Evolutionary conservation across 2,113 vertebrate species (phyloP).

Genomic region (Clarias batrachus): DNA sequence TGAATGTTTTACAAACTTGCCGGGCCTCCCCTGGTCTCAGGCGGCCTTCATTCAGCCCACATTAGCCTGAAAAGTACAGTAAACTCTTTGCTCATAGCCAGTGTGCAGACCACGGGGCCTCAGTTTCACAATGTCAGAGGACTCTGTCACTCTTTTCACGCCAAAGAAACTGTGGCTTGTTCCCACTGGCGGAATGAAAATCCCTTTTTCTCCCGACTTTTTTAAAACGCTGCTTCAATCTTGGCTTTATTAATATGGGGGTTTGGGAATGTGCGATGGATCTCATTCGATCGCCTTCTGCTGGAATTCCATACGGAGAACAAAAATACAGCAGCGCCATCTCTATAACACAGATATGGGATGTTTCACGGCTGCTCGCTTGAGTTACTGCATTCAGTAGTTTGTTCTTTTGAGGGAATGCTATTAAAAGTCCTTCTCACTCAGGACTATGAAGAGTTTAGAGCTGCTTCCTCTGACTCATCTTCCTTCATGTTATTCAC

Average conservation of each 20-base stretch:
- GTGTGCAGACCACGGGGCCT: constrained; percentile 1
- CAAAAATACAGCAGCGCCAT: background rate
- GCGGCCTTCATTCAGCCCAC: constrained; percentile 20
- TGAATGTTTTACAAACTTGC: constrained; percentile 34
- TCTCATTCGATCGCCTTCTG: background rate
- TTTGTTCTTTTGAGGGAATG: constrained; percentile 7
- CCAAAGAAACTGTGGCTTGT: background rate
- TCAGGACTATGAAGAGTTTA: background rate
- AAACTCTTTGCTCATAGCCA: constrained; percentile 12
- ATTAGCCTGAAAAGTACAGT: constrained; percentile 39
- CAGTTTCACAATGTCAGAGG: background rate
- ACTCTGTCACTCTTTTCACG: background rate
- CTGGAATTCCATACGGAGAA: background rate
- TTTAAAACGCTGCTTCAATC: constrained; percentile 5
- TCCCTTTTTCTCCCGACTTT: background rate
- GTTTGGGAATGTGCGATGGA: constrained; percentile 18
- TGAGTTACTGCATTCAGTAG: constrained; percentile 5
- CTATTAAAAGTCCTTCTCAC: constrained; percentile 15
- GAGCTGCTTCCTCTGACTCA: constrained; percentile 24
- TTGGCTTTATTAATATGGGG: constrained; percentile 7
- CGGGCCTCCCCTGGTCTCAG: constrained; percentile 13
- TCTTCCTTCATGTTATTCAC: constrained; percentile 6
- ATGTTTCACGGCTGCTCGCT: constrained; percentile 1
- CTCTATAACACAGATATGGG: constrained; percentile 2
- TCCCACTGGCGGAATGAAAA: background rate